Evolutionary conservation across 2,113 vertebrate species (phyloP), one percentile per base, ranked within the genome.

Genomic region (Pelodiscus sinensis): DNA sequence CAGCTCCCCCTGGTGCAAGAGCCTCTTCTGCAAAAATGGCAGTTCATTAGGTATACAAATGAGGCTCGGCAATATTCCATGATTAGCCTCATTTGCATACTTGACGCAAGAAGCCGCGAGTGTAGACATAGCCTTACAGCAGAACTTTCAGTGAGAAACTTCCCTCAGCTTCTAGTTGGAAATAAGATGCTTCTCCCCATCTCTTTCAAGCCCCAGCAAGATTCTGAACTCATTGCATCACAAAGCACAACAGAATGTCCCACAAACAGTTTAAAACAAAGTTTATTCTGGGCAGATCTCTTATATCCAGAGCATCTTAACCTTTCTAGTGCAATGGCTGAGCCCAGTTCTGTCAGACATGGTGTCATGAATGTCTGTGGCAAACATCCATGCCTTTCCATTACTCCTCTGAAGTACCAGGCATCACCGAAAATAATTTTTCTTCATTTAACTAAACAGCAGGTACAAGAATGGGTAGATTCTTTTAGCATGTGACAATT

Each of bases 141-240:
- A 81, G 54, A 90, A 91, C 13, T 56, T 19, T 58, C 35, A 57
- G 24, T 38, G 52, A 84, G 79, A 85, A 79, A 44, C 79, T 10
- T 24, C 51, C 68, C 51, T 50, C 29, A 71, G 65, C 44, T 84
- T 31, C 6, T 25, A 55, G 13, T 9, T 25, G 13, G 52, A 88
- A 84, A 27, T 58, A 35, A 88, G 92, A 58, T 87, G 91, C 84
- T 44, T 58, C 25, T 71, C 94, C 95, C 83, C 85, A 87, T 87
- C 81, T 84, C 81, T 88, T 84, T 93, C 85, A 85, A 79, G 90
- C 85, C 82, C 79, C 92, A 85, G 81, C 81, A 54, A 65, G 54
- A 81, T 2, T 0, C n/a, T 60, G 38, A 50, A 85, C 89, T 57
- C 5, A 90, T 92, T 50, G 73, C 80, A 83, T 82, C 85, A 89